Evolutionary conservation across 2,797 vertebrate species (phyloP).

Genomic region (Gambusia yucatana): DNA sequence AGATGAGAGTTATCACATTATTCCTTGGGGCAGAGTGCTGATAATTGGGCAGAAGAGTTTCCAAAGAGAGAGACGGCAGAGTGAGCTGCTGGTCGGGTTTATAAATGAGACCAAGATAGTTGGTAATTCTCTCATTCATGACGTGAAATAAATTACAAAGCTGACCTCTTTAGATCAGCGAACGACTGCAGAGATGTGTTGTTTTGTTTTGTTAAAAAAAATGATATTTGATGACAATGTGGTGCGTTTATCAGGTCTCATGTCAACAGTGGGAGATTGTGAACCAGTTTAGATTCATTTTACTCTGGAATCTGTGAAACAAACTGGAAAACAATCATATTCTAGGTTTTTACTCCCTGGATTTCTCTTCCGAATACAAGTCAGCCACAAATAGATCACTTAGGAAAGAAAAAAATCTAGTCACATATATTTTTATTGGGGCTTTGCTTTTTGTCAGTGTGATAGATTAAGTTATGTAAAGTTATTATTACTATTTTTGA

Average conservation of each 20-base stretch:
- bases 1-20: constrained; percentile 61
- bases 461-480: neutral
- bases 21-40: constrained; percentile 53
- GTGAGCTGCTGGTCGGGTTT: neutral
- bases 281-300: neutral
- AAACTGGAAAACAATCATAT: neutral
- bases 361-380: neutral
- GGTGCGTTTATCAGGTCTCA: neutral
- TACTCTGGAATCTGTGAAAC: neutral
- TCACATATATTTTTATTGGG: neutral
- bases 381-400: neutral
- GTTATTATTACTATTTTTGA: neutral
- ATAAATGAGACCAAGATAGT: constrained; percentile 26
- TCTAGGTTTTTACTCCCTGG: neutral
- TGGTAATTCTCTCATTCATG: neutral
- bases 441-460: neutral
- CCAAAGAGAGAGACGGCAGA: neutral
- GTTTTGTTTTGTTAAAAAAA: neutral
- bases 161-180: neutral
- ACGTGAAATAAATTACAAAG: neutral
- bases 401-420: neutral
- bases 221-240: neutral
- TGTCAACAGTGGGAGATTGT: neutral
- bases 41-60: constrained; percentile 54
- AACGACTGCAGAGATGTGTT: neutral